Evolutionary conservation across 2,113 vertebrate genomes (phyloP).

Genomic region (Phylloscopus trochilus): DNA sequence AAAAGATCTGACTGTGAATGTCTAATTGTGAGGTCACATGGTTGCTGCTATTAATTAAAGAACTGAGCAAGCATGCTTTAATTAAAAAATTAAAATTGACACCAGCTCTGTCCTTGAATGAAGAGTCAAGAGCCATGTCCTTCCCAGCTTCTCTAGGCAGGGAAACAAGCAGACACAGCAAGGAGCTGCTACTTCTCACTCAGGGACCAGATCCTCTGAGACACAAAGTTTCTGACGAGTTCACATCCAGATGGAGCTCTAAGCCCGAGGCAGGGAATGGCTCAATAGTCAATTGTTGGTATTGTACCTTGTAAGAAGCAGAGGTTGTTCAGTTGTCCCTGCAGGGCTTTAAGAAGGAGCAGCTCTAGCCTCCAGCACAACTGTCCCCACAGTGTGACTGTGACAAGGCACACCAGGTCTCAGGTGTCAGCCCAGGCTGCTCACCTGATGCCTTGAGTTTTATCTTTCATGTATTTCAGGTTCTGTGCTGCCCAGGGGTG

Average conservation of each 20-base stretch:
- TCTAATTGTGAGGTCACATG: not conserved
- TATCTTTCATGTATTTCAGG: not conserved
- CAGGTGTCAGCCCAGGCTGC: not conserved
- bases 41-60: not conserved
- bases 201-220: not conserved
- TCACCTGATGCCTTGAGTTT: not conserved
- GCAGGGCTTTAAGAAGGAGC: not conserved
- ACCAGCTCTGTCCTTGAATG: not conserved
- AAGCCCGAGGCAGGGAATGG: not conserved
- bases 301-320: not conserved
- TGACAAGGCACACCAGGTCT: accelerated
- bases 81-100: not conserved
- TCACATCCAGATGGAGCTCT: not conserved
- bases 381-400: not conserved
- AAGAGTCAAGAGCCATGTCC: not conserved
- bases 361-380: not conserved
- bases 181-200: not conserved
- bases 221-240: not conserved
- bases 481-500: not conserved
- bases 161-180: not conserved
- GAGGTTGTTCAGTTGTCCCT: not conserved
- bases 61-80: not conserved
- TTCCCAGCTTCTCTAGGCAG: not conserved
- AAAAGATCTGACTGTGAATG: not conserved
- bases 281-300: accelerated